These are phyloP conservation scores for Gallinago undulata DNA, from an alignment of 2,113 vertebrate species.

Conservation along the genomic window DNA sequence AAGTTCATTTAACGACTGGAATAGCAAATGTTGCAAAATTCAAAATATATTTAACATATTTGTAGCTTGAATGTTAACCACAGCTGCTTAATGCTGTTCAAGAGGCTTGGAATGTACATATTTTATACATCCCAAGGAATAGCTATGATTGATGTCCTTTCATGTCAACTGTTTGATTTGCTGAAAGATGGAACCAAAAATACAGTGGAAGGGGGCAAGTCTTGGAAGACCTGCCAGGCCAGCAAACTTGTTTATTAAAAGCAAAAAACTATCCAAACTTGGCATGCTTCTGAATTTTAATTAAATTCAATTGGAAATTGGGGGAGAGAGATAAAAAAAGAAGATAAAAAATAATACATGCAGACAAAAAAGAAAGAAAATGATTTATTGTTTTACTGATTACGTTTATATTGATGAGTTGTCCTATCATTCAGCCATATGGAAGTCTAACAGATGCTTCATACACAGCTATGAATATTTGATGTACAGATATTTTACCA, in stretches of 20 bases:
- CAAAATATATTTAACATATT: conserved; percentile 74
- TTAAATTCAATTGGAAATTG: background rate
- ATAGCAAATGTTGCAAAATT: conserved; percentile 72
- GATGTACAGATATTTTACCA: conserved; percentile 11
- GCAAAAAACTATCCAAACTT: background rate
- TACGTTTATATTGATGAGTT: background rate
- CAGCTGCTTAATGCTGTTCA: conserved; percentile 68
- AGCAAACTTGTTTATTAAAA: conserved; percentile 9
- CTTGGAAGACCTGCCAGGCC: conserved; percentile 14
- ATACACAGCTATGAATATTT: background rate
- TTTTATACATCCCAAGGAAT: conserved; percentile 59
- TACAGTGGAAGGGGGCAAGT: background rate
- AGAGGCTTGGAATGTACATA: conserved; percentile 52
- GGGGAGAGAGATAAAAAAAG: background rate
- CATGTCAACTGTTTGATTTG: conserved; percentile 64
- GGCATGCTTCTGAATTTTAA: background rate
- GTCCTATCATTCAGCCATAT: background rate
- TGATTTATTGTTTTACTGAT: background rate
- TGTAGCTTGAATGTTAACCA: conserved; percentile 68
- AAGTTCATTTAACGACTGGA: conserved; percentile 75
- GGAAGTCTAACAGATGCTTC: background rate
- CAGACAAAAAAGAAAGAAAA: background rate
- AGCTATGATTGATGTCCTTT: conserved; percentile 68
- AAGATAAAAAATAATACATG: background rate
- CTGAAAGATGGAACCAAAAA: conserved; percentile 52